Conservation (phyloP, 2,888 invertebrate genomes). For the Yponomeuta evonymella region DNA sequence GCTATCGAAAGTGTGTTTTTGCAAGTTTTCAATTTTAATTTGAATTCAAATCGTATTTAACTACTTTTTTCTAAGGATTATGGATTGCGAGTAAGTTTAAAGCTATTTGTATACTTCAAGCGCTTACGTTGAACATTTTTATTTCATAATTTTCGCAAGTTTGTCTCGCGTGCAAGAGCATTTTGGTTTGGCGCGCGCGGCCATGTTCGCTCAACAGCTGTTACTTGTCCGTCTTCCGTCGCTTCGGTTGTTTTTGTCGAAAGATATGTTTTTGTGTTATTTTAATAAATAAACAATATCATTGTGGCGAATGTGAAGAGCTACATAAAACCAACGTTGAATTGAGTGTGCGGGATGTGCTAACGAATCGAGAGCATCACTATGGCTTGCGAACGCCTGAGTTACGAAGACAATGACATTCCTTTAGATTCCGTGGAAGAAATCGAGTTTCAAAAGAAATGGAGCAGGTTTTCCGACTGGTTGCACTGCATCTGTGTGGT, state of each 20-base stretch:
- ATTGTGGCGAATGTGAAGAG: slow-evolving; percentile 26
- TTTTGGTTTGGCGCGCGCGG: slow-evolving; percentile 66
- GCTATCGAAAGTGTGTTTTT: background rate
- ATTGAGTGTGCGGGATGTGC: background rate
- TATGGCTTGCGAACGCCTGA: slow-evolving; percentile 63
- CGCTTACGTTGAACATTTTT: slow-evolving; percentile 13
- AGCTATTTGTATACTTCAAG: background rate
- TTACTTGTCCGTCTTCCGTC: slow-evolving; percentile 43
- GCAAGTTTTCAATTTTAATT: background rate
- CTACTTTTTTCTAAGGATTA: slow-evolving; percentile 21
- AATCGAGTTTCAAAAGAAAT: slow-evolving; percentile 65
- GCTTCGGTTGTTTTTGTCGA: slow-evolving; percentile 48
- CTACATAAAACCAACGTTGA: background rate
- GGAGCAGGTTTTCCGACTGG: slow-evolving; percentile 93
- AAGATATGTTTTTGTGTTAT: slow-evolving; percentile 31
- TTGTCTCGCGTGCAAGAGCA: background rate
- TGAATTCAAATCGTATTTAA: background rate
- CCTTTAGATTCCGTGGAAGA: slow-evolving; percentile 37
- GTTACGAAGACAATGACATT: slow-evolving; percentile 52
- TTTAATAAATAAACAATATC: slow-evolving; percentile 37
- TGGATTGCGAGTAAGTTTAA: slow-evolving; percentile 51
- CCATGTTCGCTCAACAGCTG: slow-evolving; percentile 71
- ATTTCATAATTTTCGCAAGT: slow-evolving; percentile 29
- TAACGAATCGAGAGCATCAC: slow-evolving; percentile 28
- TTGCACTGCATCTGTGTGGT: slow-evolving; percentile 98